A percentile compares a stretch with the other conserved stretches of the same genome.
phyloP scores from a whole-genome alignment of 2,797 vertebrate genomes.

The Cirrhinus molitorella region DNA sequence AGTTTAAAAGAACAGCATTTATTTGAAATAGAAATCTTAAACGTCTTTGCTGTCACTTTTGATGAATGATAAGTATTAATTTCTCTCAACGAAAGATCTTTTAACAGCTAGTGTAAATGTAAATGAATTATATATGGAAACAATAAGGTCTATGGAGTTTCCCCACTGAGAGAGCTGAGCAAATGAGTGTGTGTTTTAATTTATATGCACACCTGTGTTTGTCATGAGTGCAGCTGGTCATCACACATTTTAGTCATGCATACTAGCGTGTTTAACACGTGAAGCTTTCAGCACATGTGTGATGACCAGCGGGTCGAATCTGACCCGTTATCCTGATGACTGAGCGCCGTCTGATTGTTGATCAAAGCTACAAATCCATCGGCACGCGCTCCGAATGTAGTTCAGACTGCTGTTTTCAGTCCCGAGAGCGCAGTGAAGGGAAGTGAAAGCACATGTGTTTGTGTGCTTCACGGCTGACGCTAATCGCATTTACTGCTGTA shows the following conservation, averaged over 20 bases:
- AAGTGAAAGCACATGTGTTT: neutral
- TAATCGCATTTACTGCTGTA: neutral
- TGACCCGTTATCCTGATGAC: neutral
- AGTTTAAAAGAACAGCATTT: too few relatives aligned
- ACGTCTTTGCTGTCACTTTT: too few relatives aligned
- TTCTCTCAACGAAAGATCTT: too few relatives aligned
- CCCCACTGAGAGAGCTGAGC: too few relatives aligned
- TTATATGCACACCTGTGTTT: slow-evolving; percentile 40
- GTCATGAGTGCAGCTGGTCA: slow-evolving; percentile 10
- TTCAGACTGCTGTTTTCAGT: neutral
- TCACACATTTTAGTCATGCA: slow-evolving; percentile 9
- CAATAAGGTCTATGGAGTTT: too few relatives aligned
- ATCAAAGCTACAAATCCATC: slow-evolving; percentile 24
- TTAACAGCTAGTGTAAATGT: too few relatives aligned
- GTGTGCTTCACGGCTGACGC: neutral
- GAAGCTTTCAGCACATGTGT: neutral
- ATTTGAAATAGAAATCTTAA: too few relatives aligned
- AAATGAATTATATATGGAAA: too few relatives aligned
- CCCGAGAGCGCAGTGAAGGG: neutral
- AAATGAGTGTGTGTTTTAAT: neutral
- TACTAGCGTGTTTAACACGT: neutral
- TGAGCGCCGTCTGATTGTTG: neutral
- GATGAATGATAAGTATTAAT: too few relatives aligned
- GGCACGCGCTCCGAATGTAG: neutral
- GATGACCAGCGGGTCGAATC: neutral